Evolutionary conservation across 2,888 invertebrate species (phyloP), one percentile per base, ranked within the genome.

Genomic region (Hartigia nigra): DNA sequence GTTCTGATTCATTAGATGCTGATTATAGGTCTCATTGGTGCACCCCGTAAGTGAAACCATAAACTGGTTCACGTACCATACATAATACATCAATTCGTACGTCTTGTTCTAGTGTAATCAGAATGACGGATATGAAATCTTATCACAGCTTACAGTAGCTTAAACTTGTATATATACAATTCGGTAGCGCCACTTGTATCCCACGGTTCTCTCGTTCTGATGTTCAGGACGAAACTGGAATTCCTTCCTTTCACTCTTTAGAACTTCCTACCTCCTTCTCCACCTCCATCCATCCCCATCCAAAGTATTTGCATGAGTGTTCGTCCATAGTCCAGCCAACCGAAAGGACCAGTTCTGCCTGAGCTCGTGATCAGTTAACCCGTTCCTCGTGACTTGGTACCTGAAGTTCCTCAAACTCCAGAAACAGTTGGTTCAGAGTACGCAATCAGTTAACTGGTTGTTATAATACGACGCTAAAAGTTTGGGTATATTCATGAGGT

Each of bases 311-410:
- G 81, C 81, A 77, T 74, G 78, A 76, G 78, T 75, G 75, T 39
- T 31, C 72, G 72, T 72, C 23, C 34, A 72, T 72, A 72, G 31
- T 14, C 32, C 72, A 32, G 32, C 32, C 32, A 23, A 72, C 72
- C 72, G 72, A 34, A 34, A 72, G 55, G 69, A 74, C 81, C 83
- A 84, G 82, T 84, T 83, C 82, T 78, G 80, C 76, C 74, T 69
- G 75, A 76, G 78, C 83, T 69, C 76, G 77, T 84, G 79, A 69
- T 70, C 79, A 77, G 79, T 78, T 75, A 83, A 82, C 82, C 78
- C 78, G 83, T 81, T 78, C 80, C 5, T 14, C 55, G 23, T 55
- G 55, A 55, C 23, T 55, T 23, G 9, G 23, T 2, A 9, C 55
- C 55, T 23, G 23, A 55, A 55, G 23, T 23, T 55, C 9, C 55